These are phyloP conservation scores for Rhabdomys dilectus DNA, from an alignment of 2,113 vertebrate genomes.

Conservation along the genomic window DNA sequence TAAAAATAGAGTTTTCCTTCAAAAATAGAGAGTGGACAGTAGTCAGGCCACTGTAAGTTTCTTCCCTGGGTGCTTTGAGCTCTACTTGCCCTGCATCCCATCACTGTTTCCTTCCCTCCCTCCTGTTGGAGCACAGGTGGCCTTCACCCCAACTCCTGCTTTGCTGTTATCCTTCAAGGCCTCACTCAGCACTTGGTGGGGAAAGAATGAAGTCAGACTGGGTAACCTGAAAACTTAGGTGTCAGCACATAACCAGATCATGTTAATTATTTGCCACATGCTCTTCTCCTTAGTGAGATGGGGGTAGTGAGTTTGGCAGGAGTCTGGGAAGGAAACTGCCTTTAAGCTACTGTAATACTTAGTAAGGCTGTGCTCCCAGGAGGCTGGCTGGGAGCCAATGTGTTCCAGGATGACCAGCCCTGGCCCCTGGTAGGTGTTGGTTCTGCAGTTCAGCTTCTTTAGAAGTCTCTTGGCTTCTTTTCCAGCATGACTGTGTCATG, in stretches of 20 bases:
- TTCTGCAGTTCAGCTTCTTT: not conserved
- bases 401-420: fast-evolving
- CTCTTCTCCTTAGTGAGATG: not conserved
- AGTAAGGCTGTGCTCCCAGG: not conserved
- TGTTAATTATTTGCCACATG: not conserved
- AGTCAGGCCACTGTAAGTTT: no score
- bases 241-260: fast-evolving
- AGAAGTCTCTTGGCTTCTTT: not conserved
- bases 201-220: not conserved
- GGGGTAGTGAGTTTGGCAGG: not conserved
- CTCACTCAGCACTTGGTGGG: not conserved
- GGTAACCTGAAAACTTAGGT: not conserved
- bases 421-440: no score
- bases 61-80: not conserved
- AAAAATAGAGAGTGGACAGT: not conserved
- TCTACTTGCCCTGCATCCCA: fast-evolving
- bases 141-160: not conserved
- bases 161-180: not conserved
- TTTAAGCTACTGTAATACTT: not conserved
- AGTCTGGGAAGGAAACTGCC: not conserved
- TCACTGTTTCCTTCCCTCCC: no score
- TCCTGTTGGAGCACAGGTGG: fast-evolving
- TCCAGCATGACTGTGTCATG: not conserved
- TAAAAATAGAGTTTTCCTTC: not conserved
- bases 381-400: not conserved